A percentile compares a stretch with the other conserved stretches of the same genome.
Conservation (phyloP, 1,140 invertebrate species). For the Penaeus vannamei region DNA sequence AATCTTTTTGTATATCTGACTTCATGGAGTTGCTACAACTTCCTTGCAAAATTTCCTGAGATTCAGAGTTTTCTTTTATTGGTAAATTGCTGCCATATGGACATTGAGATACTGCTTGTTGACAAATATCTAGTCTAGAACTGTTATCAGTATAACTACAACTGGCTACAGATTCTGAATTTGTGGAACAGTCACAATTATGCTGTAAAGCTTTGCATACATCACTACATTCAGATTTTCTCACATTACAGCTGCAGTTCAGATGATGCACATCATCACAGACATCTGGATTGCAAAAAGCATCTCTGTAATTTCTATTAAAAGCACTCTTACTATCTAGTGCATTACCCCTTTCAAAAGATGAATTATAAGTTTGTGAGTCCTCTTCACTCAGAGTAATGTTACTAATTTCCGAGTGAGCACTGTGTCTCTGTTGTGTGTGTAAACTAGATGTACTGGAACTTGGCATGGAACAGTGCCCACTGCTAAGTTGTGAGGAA, state of each 20-base stretch:
- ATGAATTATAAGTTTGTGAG: background rate
- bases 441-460: no score
- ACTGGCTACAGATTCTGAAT: background rate
- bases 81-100: slow-evolving; percentile 4
- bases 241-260: no score
- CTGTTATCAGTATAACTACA: slow-evolving; percentile 7
- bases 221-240: background rate
- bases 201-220: slow-evolving; percentile 7
- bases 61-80: background rate
- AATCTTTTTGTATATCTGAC: slow-evolving; percentile 16
- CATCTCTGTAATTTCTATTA: slow-evolving; percentile 6
- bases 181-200: slow-evolving; percentile 21
- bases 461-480: no score
- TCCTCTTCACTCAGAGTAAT: slow-evolving; percentile 9
- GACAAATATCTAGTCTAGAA: background rate
- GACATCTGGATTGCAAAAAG: slow-evolving; percentile 17
- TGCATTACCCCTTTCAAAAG: background rate
- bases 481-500: no score
- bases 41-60: slow-evolving; percentile 29
- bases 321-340: background rate
- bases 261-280: background rate
- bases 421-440: no score
- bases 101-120: background rate
- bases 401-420: no score
- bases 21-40: slow-evolving; percentile 14